Base-by-base conservation (phyloP, 2,797 vertebrate genomes). In the Gymnopithys bicolor region DNA sequence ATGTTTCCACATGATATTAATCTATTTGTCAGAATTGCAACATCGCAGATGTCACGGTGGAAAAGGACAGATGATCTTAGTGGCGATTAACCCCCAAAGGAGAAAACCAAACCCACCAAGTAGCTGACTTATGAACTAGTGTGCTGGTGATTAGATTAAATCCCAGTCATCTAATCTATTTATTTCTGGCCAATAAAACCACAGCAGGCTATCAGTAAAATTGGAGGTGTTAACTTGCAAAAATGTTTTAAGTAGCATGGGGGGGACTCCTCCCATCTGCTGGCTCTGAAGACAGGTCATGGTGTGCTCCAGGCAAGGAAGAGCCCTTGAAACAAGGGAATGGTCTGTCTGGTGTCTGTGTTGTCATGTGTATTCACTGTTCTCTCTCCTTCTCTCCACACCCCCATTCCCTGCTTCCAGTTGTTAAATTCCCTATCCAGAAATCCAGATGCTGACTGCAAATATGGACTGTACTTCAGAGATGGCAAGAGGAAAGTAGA, bases 401-500 rank as follows among this genome's bases (percentile, higher is more conserved):
- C 5, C 25, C 51, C 25, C 4, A 0, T 64, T 75, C 30, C 89
- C 86, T 62, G 10, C 84, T 95, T 43, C 3, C 84, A 99, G 99
- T 89, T 98, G 28, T 95, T 99, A 95, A 99, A 98, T 75, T 97
- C 97, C 13, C 94, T 98, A 3, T 97, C 98, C 9, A 94, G 95
- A 48, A 98, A 98, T 52, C 98, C 98, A 1, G 99, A 98, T 62
- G 97, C 98, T 13, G 96, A 95, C 60, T 97, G 97, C 87, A 97
- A 96, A 33, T 97, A 98, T 0, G 99, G 98, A 53, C 98, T 99
- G 2, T 99, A 98, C 97, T 99, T 99, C 95, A 89, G 97, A 41
- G 99, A 99, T 12, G 99, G 99, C 37, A 96, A 93, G 68, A 98
- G 98, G 35, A 98, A 98, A 84, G 98, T 99, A 80, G 99, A 99